A percentile compares a stretch with the other conserved stretches of the same genome.
Evolutionary conservation across 2,888 invertebrate species (phyloP).

Genomic region (Drosophila stalkeri): DNA sequence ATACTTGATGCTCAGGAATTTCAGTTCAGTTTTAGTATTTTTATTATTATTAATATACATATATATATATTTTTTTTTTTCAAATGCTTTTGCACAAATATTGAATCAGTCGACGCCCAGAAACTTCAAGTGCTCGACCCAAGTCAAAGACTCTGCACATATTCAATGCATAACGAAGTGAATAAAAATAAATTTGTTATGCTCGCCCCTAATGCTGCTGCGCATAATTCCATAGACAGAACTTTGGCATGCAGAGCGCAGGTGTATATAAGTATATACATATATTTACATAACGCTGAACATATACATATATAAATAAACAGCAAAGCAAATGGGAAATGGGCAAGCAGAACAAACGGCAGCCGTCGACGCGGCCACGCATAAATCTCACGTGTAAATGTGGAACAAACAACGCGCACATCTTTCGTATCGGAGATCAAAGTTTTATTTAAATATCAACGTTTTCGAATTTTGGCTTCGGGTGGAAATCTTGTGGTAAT

Average conservation of each 20-base stretch:
- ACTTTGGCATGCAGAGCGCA: conserved; percentile 53
- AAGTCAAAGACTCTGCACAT: conserved; percentile 12
- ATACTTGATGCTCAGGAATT: conserved; percentile 47
- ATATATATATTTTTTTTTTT: not conserved
- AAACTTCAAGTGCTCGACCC: conserved; percentile 22
- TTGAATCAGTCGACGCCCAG: conserved; percentile 38
- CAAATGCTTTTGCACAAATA: conserved; percentile 39
- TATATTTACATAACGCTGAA: conserved; percentile 53
- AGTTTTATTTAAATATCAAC: conserved; percentile 36
- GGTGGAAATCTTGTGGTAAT: conserved; percentile 33
- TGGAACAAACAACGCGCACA: conserved; percentile 65
- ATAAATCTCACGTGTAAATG: conserved; percentile 76
- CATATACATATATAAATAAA: conserved; percentile 78
- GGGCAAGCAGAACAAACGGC: conserved; percentile 27
- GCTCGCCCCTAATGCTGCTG: conserved; percentile 30
- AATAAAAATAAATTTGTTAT: conserved; percentile 35
- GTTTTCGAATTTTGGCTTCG: conserved; percentile 21
- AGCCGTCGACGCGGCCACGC: conserved; percentile 55
- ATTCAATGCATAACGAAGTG: conserved; percentile 31
- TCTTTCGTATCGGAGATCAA: conserved; percentile 12
- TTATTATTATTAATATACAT: conserved; percentile 15
- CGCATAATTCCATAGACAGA: conserved; percentile 51
- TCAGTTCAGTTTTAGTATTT: conserved; percentile 17
- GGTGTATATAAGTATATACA: conserved; percentile 46
- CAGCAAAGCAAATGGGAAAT: conserved; percentile 42